Base-by-base conservation (phyloP, 2,888 invertebrate genomes). In the Rhagium mordax region DNA sequence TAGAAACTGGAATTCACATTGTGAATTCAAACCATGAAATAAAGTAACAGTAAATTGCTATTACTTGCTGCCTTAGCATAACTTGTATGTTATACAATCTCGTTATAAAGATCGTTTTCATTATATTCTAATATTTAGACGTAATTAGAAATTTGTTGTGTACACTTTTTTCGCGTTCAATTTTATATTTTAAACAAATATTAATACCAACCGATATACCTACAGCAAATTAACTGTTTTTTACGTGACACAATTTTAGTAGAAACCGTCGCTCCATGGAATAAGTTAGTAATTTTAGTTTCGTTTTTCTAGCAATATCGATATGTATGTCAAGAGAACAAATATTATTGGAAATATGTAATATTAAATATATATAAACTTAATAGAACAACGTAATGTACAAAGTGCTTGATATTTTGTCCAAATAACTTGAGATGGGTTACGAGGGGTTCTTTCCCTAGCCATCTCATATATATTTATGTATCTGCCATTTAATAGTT, bases 1-100 rank as follows among this genome's bases (percentile, higher is more conserved):
- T 72, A 76, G 74, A 76, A 76, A 77, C 77, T 77, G 76, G 75
- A 80, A 78, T 78, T 74, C 77, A 75, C 74, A 77, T 80, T 79
- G 77, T 78, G 76, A 75, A 80, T 78, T 78, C 74, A 74, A 72
- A 78, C 75, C 80, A 76, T 80, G 76, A 80, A 79, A 80, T 80
- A 76, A 79, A 74, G 75, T 80, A 80, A 80, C 80, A 77, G 80
- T 80, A 78, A 75, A 75, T 69, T 69, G 73, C 72, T 76, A 76
- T 76, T 74, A 72, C 74, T 74, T 72, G 71, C 66, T 20, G 72
- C 66, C 69, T 76, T 47, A 59, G 64, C 70, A 41, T 29, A 21
- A 41, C 61, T 62, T 68, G 69, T 60, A 65, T 69, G 65, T 74
- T 71, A 74, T 74, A 74, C 74, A 71, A 71, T 71, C 68, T 65